Conservation (phyloP, 2,888 invertebrate genomes). For the Sialis fuliginosa region DNA sequence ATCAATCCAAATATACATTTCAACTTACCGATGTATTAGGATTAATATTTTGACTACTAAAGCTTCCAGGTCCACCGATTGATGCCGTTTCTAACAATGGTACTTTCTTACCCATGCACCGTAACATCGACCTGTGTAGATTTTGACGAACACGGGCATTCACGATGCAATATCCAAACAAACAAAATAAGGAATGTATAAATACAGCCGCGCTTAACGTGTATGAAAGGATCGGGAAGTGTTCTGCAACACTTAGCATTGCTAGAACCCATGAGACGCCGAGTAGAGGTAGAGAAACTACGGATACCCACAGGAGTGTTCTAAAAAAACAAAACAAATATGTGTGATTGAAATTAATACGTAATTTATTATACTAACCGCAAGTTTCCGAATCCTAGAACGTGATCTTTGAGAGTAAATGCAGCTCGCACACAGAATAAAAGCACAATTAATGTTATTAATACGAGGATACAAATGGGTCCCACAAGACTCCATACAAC, state of each 20-base stretch:
- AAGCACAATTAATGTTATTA: constrained; percentile 61
- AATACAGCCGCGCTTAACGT: constrained; percentile 60
- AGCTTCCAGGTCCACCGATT: constrained; percentile 40
- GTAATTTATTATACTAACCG: constrained; percentile 26
- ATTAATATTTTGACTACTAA: constrained; percentile 61
- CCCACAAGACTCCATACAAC: constrained; percentile 93
- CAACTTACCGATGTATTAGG: constrained; percentile 30
- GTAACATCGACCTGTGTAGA: constrained; percentile 43
- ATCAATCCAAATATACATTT: constrained; percentile 2
- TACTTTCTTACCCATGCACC: constrained; percentile 66
- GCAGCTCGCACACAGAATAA: constrained; percentile 79
- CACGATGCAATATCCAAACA: constrained; percentile 73
- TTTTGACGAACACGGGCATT: constrained; percentile 72
- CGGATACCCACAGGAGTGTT: constrained; percentile 71
- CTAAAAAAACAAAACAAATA: constrained; percentile 23
- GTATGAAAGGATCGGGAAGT: constrained; percentile 53
- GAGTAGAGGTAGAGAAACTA: constrained; percentile 68
- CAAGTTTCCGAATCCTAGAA: constrained; percentile 70
- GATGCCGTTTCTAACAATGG: constrained; percentile 60
- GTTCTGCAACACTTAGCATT: constrained; percentile 58
- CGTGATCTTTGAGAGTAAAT: constrained; percentile 77
- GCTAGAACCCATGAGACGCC: constrained; percentile 77
- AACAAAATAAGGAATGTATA: constrained; percentile 64
- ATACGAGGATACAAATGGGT: constrained; percentile 65
- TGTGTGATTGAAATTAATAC: not conserved